Conservation (phyloP, 2,888 invertebrate genomes). For the Acronicta leporina region DNA sequence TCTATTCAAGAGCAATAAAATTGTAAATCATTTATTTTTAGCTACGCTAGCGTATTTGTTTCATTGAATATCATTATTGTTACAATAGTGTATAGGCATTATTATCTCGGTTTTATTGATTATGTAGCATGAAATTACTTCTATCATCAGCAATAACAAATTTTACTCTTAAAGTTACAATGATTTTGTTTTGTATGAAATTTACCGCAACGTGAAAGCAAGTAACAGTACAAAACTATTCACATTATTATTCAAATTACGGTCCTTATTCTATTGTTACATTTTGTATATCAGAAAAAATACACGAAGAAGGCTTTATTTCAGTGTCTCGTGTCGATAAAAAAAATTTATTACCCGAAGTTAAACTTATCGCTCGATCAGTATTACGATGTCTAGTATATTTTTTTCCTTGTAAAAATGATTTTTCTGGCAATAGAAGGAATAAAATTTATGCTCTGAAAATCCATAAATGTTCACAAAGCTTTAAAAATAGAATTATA, state of each 20-base stretch:
- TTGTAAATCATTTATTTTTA: too few species aligned
- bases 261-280: slow-evolving; percentile 31
- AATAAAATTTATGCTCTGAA: too few species aligned
- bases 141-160: too few species aligned
- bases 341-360: slow-evolving; percentile 20
- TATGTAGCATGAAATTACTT: too few species aligned
- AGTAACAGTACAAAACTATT: slow-evolving; percentile 18
- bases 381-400: slow-evolving; percentile 18
- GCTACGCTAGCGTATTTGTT: too few species aligned
- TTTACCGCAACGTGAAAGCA: neutral
- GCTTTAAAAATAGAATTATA: too few species aligned
- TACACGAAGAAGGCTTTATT: slow-evolving; percentile 9
- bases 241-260: slow-evolving; percentile 49
- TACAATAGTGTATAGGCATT: too few species aligned
- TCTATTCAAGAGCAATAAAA: too few species aligned
- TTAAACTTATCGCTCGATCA: slow-evolving; percentile 31
- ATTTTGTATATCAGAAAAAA: slow-evolving; percentile 35
- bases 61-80: too few species aligned
- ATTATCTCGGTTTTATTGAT: too few species aligned
- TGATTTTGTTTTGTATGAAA: slow-evolving; percentile 7
- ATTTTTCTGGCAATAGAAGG: neutral
- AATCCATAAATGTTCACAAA: too few species aligned
- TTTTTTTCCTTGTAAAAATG: slow-evolving; percentile 7
- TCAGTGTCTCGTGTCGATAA: slow-evolving; percentile 9
- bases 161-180: neutral